Conservation (phyloP, 30 jellyfish, hydroid and myxozoan genomes). For the Aurelia coerulea region DNA sequence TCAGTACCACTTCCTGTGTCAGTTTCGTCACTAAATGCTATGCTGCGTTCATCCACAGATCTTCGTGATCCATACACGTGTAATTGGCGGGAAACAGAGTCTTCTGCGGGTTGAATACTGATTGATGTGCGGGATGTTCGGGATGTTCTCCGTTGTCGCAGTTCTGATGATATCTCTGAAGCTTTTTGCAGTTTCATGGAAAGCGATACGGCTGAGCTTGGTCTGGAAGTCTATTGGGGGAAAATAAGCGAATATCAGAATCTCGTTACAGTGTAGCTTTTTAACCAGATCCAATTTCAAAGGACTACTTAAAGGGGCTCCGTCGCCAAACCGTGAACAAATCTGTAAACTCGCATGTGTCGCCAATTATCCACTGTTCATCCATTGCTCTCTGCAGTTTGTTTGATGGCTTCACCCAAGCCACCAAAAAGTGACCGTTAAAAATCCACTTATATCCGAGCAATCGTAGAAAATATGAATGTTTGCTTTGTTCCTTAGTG, state of each 20-base stretch:
- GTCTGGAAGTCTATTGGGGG: slow-evolving; percentile 29
- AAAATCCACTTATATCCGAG: too few relatives aligned
- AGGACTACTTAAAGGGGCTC: too few relatives aligned
- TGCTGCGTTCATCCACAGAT: slow-evolving; percentile 74
- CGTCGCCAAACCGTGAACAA: too few relatives aligned
- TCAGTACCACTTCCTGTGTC: slow-evolving; percentile 83
- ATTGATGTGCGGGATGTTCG: slow-evolving; percentile 13
- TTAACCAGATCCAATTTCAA: too few relatives aligned
- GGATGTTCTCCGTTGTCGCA: slow-evolving; percentile 65
- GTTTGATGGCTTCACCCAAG: too few relatives aligned
- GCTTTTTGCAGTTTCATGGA: slow-evolving; percentile 74
- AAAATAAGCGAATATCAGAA: background rate
- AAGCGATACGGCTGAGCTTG: slow-evolving; percentile 56
- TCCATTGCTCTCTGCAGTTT: too few relatives aligned
- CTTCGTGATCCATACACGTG: slow-evolving; percentile 85
- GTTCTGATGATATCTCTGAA: slow-evolving; percentile 71
- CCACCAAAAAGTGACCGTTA: too few relatives aligned
- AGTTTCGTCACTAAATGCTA: slow-evolving; percentile 58
- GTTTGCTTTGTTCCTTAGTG: too few relatives aligned
- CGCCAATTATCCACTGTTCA: too few relatives aligned
- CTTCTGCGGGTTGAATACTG: slow-evolving; percentile 68
- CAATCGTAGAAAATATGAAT: too few relatives aligned
- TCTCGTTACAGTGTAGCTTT: too few relatives aligned
- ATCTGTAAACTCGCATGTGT: too few relatives aligned
- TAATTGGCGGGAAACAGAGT: slow-evolving; percentile 65